Evolutionary conservation across 2,113 vertebrate species (phyloP).

Genomic region (Terrapene triunguis): DNA sequence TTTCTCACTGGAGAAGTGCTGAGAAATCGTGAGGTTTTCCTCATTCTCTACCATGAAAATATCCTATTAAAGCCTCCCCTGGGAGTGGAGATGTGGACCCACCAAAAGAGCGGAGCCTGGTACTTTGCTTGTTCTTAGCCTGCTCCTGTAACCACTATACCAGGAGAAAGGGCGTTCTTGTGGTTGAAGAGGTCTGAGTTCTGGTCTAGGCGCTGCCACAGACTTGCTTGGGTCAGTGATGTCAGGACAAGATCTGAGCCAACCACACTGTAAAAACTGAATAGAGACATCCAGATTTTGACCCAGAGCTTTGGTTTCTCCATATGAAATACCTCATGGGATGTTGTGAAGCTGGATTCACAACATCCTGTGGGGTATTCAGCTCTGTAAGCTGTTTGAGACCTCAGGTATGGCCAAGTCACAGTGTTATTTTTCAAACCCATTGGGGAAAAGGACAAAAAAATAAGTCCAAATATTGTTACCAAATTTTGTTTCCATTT

Average conservation of each 20-base stretch:
- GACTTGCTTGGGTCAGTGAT: not conserved
- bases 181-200: not conserved
- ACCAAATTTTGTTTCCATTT: not conserved
- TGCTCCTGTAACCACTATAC: not conserved
- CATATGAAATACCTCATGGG: not conserved
- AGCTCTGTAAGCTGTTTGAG: not conserved
- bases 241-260: not conserved
- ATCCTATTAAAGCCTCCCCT: not conserved
- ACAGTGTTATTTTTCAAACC: not conserved
- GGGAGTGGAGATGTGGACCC: not conserved
- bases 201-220: not conserved
- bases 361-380: not conserved
- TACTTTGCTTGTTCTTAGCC: not conserved
- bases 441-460: not conserved
- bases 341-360: not conserved
- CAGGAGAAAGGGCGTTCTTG: not conserved
- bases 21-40: rapidly evolving
- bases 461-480: not conserved
- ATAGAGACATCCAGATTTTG: not conserved
- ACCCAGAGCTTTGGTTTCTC: not conserved
- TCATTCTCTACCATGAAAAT: not conserved
- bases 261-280: not conserved
- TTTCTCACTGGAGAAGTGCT: too few relatives aligned
- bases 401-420: not conserved
- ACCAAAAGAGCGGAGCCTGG: too few relatives aligned